These are phyloP conservation scores for Dreissena polymorpha DNA, from an alignment of 1,140 invertebrate species.

Conservation along the genomic window DNA sequence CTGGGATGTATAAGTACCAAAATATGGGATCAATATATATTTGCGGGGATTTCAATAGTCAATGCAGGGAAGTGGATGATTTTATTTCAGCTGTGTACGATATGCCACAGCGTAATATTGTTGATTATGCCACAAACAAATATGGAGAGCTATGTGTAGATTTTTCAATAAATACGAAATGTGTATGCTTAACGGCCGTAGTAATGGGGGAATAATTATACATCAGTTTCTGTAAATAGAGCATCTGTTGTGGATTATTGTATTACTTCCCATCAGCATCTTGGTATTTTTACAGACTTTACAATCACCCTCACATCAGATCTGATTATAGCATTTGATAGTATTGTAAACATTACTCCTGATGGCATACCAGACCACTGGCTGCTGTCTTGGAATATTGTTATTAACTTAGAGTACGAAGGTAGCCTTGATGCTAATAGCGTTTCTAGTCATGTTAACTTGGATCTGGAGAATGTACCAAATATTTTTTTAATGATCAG, in stretches of 20 bases:
- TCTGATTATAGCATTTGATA: too few relatives aligned
- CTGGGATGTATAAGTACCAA: slow-evolving; percentile 39
- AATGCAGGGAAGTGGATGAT: too few relatives aligned
- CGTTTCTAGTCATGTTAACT: not conserved
- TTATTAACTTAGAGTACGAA: too few relatives aligned
- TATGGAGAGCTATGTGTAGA: slow-evolving; percentile 52
- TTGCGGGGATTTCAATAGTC: too few relatives aligned
- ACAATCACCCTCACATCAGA: too few relatives aligned
- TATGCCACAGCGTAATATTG: too few relatives aligned
- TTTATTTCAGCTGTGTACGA: too few relatives aligned
- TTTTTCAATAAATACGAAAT: slow-evolving; percentile 52
- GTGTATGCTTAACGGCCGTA: slow-evolving; percentile 52
- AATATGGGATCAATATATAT: slow-evolving; percentile 37
- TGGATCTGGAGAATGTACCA: not conserved
- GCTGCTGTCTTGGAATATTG: too few relatives aligned
- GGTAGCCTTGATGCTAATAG: not conserved
- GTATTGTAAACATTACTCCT: too few relatives aligned
- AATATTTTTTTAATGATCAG: not conserved
- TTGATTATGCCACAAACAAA: slow-evolving; percentile 27
- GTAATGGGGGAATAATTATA: slow-evolving; percentile 38
- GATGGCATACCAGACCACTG: too few relatives aligned
- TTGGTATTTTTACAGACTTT: too few relatives aligned
- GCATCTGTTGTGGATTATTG: slow-evolving; percentile 57
- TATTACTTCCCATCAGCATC: too few relatives aligned
- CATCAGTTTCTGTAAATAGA: slow-evolving; percentile 34